These are phyloP conservation scores for Tenualosa thibaudeaui DNA, from an alignment of 2,797 vertebrate genomes.

Conservation along the genomic window DNA sequence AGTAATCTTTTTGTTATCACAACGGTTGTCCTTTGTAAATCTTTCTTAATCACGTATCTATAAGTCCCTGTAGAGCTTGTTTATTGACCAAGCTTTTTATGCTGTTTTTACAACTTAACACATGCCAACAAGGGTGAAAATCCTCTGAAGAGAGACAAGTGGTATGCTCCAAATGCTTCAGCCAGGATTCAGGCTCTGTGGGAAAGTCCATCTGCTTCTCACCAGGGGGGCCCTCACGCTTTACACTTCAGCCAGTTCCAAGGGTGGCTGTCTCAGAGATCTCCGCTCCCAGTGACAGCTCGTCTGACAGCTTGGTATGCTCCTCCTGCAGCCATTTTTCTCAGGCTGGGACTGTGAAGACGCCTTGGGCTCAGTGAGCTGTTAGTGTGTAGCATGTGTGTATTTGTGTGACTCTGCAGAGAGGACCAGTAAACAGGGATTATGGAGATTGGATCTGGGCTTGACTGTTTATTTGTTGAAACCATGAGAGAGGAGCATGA, in stretches of 20 bases:
- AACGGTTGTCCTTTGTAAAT: conserved; percentile 1
- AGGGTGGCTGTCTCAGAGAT: conserved; percentile 67
- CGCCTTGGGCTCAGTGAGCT: conserved; percentile 33
- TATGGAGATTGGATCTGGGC: background rate
- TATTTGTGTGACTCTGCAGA: conserved; percentile 8
- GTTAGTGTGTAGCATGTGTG: conserved; percentile 14
- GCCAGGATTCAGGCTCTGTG: conserved; percentile 58
- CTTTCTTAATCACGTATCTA: conserved; percentile 3
- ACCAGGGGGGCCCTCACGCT: conserved; percentile 56
- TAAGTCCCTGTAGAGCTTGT: conserved; percentile 8
- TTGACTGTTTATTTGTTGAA: conserved; percentile 17
- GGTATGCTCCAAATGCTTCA: conserved; percentile 36
- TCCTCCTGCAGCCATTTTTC: conserved; percentile 67
- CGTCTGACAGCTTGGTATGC: conserved; percentile 72
- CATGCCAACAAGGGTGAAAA: conserved; percentile 39
- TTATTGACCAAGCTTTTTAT: conserved; percentile 30
- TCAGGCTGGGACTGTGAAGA: conserved; percentile 52
- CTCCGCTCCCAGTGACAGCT: conserved; percentile 71
- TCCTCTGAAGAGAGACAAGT: conserved; percentile 40
- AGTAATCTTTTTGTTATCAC: background rate
- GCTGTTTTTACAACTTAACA: conserved; percentile 34
- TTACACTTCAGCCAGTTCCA: conserved; percentile 60
- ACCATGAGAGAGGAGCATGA: background rate
- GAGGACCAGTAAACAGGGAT: conserved; percentile 14
- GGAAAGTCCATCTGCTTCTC: conserved; percentile 66